A percentile compares a stretch with the other conserved stretches of the same genome.
These are phyloP conservation scores for Acronicta psi DNA, from an alignment of 2,888 invertebrate species.

Conservation along the genomic window DNA sequence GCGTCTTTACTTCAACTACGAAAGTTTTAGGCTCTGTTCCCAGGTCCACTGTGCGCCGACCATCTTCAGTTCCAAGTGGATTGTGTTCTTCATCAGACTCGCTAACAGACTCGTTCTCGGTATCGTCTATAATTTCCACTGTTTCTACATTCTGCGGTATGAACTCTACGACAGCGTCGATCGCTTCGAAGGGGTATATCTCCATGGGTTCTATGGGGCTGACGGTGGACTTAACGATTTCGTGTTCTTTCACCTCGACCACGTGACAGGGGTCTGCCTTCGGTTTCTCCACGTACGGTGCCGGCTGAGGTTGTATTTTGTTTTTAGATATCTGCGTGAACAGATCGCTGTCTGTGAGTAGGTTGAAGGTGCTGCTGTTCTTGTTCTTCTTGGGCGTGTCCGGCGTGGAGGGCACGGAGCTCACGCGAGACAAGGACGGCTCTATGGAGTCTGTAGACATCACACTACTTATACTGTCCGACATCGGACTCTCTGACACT, in stretches of 20 bases:
- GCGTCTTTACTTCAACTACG: conserved; percentile 76
- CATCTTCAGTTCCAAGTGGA: conserved; percentile 27
- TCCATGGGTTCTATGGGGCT: conserved; percentile 75
- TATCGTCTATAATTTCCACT: conserved; percentile 88
- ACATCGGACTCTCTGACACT: conserved; percentile 56
- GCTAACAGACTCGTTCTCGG: conserved; percentile 75
- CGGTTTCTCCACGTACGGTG: conserved; percentile 46
- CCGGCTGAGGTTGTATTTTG: conserved; percentile 61
- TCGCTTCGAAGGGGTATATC: conserved; percentile 84
- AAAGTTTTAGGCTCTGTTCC: conserved; percentile 79
- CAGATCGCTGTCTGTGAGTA: conserved; percentile 91
- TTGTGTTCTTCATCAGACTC: conserved; percentile 65
- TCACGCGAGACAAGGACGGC: conserved; percentile 36
- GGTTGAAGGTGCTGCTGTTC: conserved; percentile 90
- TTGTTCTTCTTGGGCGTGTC: conserved; percentile 82
- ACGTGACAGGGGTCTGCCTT: conserved; percentile 83
- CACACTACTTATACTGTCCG: conserved; percentile 54
- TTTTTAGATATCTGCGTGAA: conserved; percentile 92
- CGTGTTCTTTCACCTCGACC: conserved; percentile 92
- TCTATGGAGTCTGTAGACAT: conserved; percentile 68
- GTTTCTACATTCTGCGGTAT: conserved; percentile 88
- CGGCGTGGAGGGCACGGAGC: conserved; percentile 65
- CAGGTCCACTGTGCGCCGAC: conserved; percentile 63
- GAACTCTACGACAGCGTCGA: conserved; percentile 87
- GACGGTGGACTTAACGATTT: conserved; percentile 91